Percentiles rank a stretch among this genome's conserved stretches.
Evolutionary conservation across 2,113 vertebrate species (phyloP).

Genomic region (Callipepla squamata): DNA sequence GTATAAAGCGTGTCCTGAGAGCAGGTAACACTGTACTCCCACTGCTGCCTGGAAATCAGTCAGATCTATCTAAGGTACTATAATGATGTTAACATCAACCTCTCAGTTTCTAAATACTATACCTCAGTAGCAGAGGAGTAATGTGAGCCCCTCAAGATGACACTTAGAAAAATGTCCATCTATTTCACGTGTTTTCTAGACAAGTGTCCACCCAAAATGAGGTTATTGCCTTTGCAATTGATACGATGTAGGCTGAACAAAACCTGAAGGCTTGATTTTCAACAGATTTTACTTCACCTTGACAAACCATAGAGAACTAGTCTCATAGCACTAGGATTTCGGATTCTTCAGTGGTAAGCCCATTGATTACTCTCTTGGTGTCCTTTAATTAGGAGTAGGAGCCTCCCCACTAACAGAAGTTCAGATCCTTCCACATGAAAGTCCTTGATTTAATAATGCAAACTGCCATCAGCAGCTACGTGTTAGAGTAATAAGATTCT

Average conservation of each 20-base stretch:
- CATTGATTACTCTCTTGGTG: not conserved
- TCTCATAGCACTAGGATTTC: not conserved
- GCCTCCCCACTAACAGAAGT: not conserved
- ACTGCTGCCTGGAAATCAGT: not conserved
- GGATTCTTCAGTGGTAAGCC: not conserved
- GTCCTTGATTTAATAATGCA: not conserved
- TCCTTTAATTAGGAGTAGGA: not conserved
- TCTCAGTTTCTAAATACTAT: not conserved
- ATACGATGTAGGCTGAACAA: not conserved
- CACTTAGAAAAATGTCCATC: not conserved
- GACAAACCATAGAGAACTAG: not conserved
- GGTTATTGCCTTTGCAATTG: not conserved
- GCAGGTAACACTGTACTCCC: not conserved
- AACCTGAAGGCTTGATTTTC: constrained; percentile 24
- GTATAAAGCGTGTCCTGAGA: not conserved
- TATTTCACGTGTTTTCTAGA: not conserved
- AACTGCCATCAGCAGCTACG: not conserved
- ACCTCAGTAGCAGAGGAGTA: not conserved
- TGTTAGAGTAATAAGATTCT: not conserved
- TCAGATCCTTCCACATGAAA: not conserved
- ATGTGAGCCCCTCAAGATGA: not conserved
- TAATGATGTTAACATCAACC: not conserved
- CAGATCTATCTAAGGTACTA: not conserved
- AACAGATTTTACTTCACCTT: not conserved
- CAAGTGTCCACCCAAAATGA: not conserved